Evolutionary conservation across 2,113 vertebrate species (phyloP).

Genomic region (Sylvia atricapilla): DNA sequence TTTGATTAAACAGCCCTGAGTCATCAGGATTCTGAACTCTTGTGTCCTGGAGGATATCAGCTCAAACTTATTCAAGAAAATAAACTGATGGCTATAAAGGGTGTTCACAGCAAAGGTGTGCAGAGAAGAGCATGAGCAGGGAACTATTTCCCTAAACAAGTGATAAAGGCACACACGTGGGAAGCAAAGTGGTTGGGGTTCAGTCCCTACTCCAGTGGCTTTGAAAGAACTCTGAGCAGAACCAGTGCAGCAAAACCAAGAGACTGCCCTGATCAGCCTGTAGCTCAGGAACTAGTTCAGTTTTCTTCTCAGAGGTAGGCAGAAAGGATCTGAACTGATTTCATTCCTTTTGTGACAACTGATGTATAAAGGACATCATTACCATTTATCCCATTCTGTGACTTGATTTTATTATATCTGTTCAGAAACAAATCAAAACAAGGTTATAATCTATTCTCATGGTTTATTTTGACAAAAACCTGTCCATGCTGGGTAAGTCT

Average conservation of each 20-base stretch:
- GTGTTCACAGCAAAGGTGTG: background rate
- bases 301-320: background rate
- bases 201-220: background rate
- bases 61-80: background rate
- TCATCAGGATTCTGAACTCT: background rate
- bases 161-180: background rate
- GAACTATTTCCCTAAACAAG: background rate
- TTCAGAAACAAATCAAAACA: constrained; percentile 13
- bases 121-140: background rate
- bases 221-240: background rate
- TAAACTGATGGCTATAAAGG: background rate
- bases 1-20: background rate
- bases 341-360: background rate
- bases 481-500: background rate
- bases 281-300: background rate
- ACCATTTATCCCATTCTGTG: background rate
- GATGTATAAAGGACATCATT: background rate
- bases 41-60: background rate
- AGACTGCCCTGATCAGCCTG: background rate
- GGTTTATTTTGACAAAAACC: background rate
- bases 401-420: background rate
- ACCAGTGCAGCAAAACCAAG: background rate
- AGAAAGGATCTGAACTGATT: background rate
- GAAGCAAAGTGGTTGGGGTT: background rate
- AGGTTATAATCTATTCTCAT: background rate